These are phyloP conservation scores for Silurus lanzhouensis DNA, from an alignment of 2,797 vertebrate genomes.

Conservation along the genomic window DNA sequence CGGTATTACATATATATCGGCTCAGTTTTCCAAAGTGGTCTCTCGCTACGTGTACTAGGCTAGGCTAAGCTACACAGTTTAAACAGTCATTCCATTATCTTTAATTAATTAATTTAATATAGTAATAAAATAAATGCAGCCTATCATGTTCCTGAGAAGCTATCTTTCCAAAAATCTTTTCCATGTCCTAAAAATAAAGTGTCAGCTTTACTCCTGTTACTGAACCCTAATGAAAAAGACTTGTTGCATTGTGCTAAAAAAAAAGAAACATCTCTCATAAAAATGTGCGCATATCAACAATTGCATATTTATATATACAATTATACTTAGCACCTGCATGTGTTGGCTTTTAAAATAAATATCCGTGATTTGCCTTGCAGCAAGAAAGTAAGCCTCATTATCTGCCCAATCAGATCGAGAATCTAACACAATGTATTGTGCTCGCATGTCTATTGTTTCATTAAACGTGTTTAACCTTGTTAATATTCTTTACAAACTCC, in stretches of 20 bases:
- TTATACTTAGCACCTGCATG: too few species aligned
- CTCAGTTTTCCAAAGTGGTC: background rate
- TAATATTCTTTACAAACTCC: background rate
- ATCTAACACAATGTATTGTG: background rate
- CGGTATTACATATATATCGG: background rate
- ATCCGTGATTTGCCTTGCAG: background rate
- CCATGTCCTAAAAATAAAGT: background rate
- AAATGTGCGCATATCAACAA: too few species aligned
- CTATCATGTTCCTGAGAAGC: background rate
- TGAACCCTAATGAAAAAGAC: background rate
- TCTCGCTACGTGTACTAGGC: conserved; percentile 6
- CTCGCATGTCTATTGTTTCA: background rate
- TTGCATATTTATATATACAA: too few species aligned
- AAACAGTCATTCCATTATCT: background rate
- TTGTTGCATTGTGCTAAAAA: background rate
- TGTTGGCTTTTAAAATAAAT: background rate
- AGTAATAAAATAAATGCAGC: background rate
- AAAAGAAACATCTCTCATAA: too few species aligned
- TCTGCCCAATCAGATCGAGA: background rate
- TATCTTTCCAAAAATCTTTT: too few species aligned
- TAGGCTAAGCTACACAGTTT: conserved; percentile 17
- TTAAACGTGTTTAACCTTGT: background rate
- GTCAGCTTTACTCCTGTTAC: background rate
- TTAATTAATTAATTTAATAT: background rate
- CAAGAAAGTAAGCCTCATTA: background rate